phyloP scores from a whole-genome alignment of 2,113 vertebrate genomes.

The Nycticryphes semicollaris region DNA sequence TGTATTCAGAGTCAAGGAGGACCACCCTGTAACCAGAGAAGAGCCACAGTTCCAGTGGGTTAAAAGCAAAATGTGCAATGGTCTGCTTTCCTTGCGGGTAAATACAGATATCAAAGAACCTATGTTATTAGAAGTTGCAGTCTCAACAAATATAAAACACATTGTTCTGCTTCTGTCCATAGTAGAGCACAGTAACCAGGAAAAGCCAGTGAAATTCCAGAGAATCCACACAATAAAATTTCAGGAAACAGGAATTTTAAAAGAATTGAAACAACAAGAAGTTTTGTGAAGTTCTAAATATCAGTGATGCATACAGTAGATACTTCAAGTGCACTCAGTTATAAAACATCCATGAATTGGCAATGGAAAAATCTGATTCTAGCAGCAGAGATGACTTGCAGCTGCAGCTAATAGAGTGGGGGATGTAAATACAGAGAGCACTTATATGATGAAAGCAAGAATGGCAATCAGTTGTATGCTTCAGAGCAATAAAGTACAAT shows the following conservation, averaged over 20 bases:
- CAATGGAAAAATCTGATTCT: constrained; percentile 33
- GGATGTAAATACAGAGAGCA: constrained; percentile 18
- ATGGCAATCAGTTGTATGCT: constrained; percentile 17
- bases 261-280: background rate
- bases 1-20: background rate
- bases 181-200: background rate
- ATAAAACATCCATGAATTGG: background rate
- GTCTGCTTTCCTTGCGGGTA: accelerated
- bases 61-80: background rate
- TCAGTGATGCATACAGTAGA: background rate
- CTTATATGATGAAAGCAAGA: constrained; percentile 8
- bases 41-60: background rate
- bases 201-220: background rate
- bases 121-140: background rate
- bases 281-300: background rate
- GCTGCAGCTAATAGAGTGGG: constrained; percentile 38
- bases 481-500: constrained; percentile 53
- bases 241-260: background rate
- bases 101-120: background rate
- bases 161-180: background rate
- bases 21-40: background rate
- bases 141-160: background rate
- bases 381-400: constrained; percentile 46
- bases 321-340: constrained; percentile 11
- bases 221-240: background rate